Percentiles rank a stretch among this genome's conserved stretches.
Evolutionary conservation across 2,888 invertebrate species (phyloP).

Genomic region (Holacanthella duospinosa): DNA sequence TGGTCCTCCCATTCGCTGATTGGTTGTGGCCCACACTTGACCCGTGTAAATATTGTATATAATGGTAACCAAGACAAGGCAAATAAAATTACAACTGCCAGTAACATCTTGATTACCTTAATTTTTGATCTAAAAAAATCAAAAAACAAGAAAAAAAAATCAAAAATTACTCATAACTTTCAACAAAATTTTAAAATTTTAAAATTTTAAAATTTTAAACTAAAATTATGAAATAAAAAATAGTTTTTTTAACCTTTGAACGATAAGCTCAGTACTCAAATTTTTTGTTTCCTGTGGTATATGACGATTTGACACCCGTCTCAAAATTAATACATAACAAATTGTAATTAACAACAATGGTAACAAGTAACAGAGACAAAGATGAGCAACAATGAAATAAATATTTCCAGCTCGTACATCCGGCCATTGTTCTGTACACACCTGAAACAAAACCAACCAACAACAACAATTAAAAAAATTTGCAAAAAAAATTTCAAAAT

Average conservation of each 20-base stretch:
- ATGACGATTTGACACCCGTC: slow-evolving; percentile 44
- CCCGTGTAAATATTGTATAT: slow-evolving; percentile 44
- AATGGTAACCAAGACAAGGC: slow-evolving; percentile 50
- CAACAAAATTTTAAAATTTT: too few relatives aligned
- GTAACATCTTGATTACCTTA: slow-evolving; percentile 46
- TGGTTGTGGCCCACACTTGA: slow-evolving; percentile 41
- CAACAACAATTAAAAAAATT: not conserved
- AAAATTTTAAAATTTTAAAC: too few relatives aligned
- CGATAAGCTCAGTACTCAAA: slow-evolving; percentile 32
- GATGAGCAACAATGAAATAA: slow-evolving; percentile 48
- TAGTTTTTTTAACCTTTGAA: slow-evolving; percentile 25
- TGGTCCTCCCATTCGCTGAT: slow-evolving; percentile 38
- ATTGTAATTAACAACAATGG: slow-evolving; percentile 47
- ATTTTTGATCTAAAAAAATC: slow-evolving; percentile 40
- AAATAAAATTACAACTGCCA: slow-evolving; percentile 48
- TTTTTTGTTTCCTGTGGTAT: slow-evolving; percentile 44
- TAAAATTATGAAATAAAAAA: not conserved
- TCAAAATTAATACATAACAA: slow-evolving; percentile 48
- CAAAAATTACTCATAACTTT: not conserved
- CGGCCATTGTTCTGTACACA: slow-evolving; percentile 46
- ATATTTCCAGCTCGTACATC: slow-evolving; percentile 42
- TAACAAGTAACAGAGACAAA: slow-evolving; percentile 47
- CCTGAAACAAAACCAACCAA: too few relatives aligned
- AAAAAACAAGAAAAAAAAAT: too few relatives aligned
- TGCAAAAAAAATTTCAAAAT: too few relatives aligned